These are phyloP conservation scores for Ladona fulva DNA, from an alignment of 1,140 invertebrate genomes.

Conservation along the genomic window DNA sequence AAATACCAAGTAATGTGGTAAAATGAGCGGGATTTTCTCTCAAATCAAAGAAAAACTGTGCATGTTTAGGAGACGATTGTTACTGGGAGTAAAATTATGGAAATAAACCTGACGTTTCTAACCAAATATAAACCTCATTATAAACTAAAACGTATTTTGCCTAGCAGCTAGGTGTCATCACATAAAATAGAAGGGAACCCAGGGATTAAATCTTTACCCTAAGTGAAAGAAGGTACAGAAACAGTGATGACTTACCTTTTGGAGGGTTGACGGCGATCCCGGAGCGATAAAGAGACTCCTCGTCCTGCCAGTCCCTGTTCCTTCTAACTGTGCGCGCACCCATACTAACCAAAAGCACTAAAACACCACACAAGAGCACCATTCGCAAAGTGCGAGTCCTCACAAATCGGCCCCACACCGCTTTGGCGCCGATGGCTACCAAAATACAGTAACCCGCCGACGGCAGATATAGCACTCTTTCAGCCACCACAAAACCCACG, in stretches of 20 bases:
- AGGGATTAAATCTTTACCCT: too few species aligned
- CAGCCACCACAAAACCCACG: constrained; percentile 94
- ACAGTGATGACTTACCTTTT: constrained; percentile 87
- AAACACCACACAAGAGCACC: constrained; percentile 38
- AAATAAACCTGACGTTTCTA: not conserved
- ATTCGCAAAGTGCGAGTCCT: constrained; percentile 32
- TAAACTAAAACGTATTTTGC: not conserved
- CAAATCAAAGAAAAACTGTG: too few species aligned
- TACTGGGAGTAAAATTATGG: not conserved
- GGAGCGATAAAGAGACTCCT: constrained; percentile 86
- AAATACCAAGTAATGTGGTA: too few species aligned
- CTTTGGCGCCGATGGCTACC: constrained; percentile 60
- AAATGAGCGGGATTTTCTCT: too few species aligned
- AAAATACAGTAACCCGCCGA: constrained; percentile 91
- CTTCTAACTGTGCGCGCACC: constrained; percentile 67
- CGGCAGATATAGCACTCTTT: constrained; percentile 88
- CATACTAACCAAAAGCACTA: constrained; percentile 52
- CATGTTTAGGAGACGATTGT: too few species aligned
- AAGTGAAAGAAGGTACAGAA: not conserved
- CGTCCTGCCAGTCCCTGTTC: constrained; percentile 85
- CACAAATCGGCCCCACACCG: constrained; percentile 33
- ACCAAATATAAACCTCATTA: too few species aligned
- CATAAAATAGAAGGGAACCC: too few species aligned
- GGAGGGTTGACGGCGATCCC: constrained; percentile 89
- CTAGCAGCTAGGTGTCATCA: not conserved